Percentiles rank a stretch among this genome's conserved stretches.
These are phyloP conservation scores for Hypocryptadius cinnamomeus DNA, from an alignment of 2,113 vertebrate genomes.

Conservation along the genomic window DNA sequence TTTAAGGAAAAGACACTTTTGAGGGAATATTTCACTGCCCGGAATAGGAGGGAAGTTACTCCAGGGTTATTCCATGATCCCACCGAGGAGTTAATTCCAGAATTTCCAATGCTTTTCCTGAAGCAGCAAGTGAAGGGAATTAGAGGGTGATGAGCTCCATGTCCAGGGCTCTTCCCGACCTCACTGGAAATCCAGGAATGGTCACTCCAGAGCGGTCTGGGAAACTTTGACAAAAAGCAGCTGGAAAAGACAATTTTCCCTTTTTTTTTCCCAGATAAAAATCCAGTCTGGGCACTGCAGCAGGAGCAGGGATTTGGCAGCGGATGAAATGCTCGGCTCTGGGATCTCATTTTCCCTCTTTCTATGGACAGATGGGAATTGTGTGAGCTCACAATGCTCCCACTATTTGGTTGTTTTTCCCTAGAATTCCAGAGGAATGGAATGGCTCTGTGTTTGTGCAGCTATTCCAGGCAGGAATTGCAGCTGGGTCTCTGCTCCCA, in stretches of 20 bases:
- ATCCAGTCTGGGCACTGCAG: not conserved
- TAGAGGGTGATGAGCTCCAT: not conserved
- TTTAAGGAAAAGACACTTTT: not conserved
- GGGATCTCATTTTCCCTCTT: conserved; percentile 23
- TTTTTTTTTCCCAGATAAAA: not conserved
- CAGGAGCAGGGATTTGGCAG: conserved; percentile 17
- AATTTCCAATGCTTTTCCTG: not conserved
- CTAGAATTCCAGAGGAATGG: not conserved
- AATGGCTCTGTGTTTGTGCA: not conserved
- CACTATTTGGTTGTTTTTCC: not conserved
- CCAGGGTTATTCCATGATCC: not conserved
- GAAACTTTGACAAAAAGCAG: conserved; percentile 19
- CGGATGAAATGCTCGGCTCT: not conserved
- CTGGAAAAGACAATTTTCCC: conserved; percentile 36
- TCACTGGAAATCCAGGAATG: not conserved
- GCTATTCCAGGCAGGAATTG: not conserved
- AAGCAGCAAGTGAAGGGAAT: not conserved
- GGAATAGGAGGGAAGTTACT: not conserved
- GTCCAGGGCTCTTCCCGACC: not conserved
- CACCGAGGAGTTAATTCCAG: not conserved
- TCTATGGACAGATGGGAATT: conserved; percentile 44
- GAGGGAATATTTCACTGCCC: not conserved
- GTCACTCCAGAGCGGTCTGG: not conserved
- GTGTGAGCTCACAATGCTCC: not conserved
- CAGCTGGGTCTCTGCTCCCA: not conserved